Base-by-base conservation (phyloP, 2,113 vertebrate species). In the Perccottus glenii region DNA sequence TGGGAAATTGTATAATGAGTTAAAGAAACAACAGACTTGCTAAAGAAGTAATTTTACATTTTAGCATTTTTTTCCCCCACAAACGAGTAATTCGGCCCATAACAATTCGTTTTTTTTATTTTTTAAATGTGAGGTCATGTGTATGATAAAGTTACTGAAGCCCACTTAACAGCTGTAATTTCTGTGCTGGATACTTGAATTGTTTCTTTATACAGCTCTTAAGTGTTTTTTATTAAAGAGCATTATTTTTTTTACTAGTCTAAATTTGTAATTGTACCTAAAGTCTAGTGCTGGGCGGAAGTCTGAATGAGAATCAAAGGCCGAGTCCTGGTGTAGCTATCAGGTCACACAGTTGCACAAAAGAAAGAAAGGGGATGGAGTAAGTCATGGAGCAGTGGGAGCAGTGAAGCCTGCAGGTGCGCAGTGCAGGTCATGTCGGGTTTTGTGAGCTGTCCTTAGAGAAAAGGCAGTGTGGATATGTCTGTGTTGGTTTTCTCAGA, bases 401-500 rank as follows among this genome's bases (percentile, higher is more conserved):
- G 33, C 8, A 38, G 42, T 32, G 60, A 42, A 4, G 7, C 42
- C 60, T 52, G 77, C 55, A 52, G 70, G 65, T 58, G 67, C 73
- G 42, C 61, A 4, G 11, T 33, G 59, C 6, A 57, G 66, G 14
- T 53, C 67, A 50, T 42, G 46, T 42, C 9, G 5, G 52, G 60
- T 36, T 45, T 46, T 10, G 50, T 10, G 50, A 19, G 42, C n/a
- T 6, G 43, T 40, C 47, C 56, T 46, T 32, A 27, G 27, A 46
- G 32, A 48, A 5, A 5, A 50, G 33, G 45, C 5, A 60, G 35
- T 35, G 4, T 0, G 16, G 14, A 51, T 65, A 35, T 48, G 7
- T 1, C 3, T 46, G 3, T 46, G 44, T 45, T 10, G 44, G 7
- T 45, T 45, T 45, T 45, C 10, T 45, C 44, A 11, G 44, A 45